A percentile compares a stretch with the other conserved stretches of the same genome.
Conservation (phyloP, 2,113 vertebrate genomes). For the Ranitomeya imitator region DNA sequence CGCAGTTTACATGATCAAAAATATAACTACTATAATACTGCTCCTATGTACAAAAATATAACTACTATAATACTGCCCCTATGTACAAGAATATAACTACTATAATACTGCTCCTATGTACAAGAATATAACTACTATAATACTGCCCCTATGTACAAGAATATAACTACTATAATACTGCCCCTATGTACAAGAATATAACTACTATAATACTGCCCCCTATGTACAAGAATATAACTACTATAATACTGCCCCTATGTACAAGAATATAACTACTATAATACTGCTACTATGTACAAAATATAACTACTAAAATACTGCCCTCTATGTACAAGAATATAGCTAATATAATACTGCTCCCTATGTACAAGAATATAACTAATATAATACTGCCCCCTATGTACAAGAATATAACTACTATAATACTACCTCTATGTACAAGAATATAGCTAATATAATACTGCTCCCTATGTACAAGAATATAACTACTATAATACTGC, state of each 20-base stretch:
- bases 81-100: constrained; percentile 3
- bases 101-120: constrained; percentile 3
- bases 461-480: no score
- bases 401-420: no score
- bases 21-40: no score
- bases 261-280: constrained; percentile 11
- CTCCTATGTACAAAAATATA: neutral
- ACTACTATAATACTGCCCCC: neutral
- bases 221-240: constrained; percentile 5
- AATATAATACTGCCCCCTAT: no score
- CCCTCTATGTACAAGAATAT: neutral
- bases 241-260: neutral
- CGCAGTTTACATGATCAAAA: no score
- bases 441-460: no score
- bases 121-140: constrained; percentile 9
- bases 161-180: constrained; percentile 16
- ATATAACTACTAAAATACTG: constrained; percentile 15
- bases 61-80: neutral
- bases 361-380: no score
- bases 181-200: constrained; percentile 3
- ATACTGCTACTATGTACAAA: constrained; percentile 1
- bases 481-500: no score
- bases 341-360: no score
- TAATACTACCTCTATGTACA: no score
- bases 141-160: constrained; percentile 1